These are phyloP conservation scores for Fregetta grallaria DNA, from an alignment of 2,113 vertebrate species.

Conservation along the genomic window DNA sequence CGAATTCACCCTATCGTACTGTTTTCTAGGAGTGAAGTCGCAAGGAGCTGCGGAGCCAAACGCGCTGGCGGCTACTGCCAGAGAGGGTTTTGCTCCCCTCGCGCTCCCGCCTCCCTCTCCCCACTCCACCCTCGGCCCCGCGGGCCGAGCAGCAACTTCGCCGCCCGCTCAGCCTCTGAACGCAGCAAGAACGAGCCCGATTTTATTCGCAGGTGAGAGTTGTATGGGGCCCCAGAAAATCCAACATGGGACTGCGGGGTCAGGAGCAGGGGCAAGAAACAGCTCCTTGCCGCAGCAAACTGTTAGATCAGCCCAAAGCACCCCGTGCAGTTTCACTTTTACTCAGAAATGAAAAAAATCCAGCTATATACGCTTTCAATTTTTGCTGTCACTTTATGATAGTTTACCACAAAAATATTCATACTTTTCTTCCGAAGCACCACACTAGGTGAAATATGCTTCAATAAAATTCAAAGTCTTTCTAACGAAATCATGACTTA, in stretches of 20 bases:
- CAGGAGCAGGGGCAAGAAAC: background rate
- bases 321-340: background rate
- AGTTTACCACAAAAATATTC: background rate
- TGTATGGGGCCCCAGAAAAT: background rate
- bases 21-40: background rate
- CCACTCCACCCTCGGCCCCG: background rate
- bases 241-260: accelerated
- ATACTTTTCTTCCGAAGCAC: background rate
- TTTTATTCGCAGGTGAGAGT: background rate
- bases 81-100: background rate
- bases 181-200: accelerated
- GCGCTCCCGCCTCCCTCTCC: background rate
- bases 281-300: background rate
- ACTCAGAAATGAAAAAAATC: background rate
- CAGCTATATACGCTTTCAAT: background rate
- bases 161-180: background rate
- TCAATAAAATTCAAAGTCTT: background rate
- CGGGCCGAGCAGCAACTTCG: background rate
- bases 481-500: background rate
- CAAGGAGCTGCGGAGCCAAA: background rate
- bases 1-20: background rate
- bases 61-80: background rate
- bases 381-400: background rate
- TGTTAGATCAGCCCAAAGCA: background rate
- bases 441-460: background rate